Evolutionary conservation across 2,888 invertebrate species (phyloP), one percentile per base, ranked within the genome.

Genomic region (Athalia cordata): DNA sequence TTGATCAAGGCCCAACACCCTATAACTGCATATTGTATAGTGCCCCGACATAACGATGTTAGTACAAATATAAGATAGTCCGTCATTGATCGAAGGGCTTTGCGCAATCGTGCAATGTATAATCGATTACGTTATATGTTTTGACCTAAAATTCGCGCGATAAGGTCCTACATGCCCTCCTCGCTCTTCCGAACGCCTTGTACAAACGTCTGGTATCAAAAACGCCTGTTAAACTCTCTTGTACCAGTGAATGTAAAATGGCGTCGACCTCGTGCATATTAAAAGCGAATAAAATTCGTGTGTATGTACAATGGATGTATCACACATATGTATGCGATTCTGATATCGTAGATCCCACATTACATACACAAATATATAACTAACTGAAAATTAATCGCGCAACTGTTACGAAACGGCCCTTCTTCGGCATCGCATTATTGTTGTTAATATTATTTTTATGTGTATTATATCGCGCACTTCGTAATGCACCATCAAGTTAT

Each of bases 131-230:
- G 75, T 75, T 29, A 29, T 29, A 50, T 75, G 62, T 75, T 75
- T 62, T 75, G 75, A 75, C 75, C 75, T 75, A 75, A 75, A 75
- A 75, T 75, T 75, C 64, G 75, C 64, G 75, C 75, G 75, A 75
- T 75, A 75, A 75, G 75, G 15, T 5, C 29, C 13, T 13, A 5
- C 2, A 2, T 5, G 68, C 68, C 29, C 52, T 52, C 68, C 68
- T 59, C 13, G 52, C 15, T 45, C 57, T 15, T 45, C 11, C 68
- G 68, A 52, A 68, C 68, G 55, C 13, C 15, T n/a, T n/a, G 59
- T 59, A 59, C 59, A 13, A 5, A 13, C n/a, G n/a, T 59, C 47
- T 62, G 8, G 47, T 72, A 72, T 72, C 72, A 59, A 72, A 72
- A 59, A 15, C 72, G 59, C 45, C 64, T 3, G 43, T 62, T 29